Evolutionary conservation across 2,113 vertebrate genomes (phyloP), one percentile per base, ranked within the genome.

Genomic region (Xenotilapia caudafasciata): DNA sequence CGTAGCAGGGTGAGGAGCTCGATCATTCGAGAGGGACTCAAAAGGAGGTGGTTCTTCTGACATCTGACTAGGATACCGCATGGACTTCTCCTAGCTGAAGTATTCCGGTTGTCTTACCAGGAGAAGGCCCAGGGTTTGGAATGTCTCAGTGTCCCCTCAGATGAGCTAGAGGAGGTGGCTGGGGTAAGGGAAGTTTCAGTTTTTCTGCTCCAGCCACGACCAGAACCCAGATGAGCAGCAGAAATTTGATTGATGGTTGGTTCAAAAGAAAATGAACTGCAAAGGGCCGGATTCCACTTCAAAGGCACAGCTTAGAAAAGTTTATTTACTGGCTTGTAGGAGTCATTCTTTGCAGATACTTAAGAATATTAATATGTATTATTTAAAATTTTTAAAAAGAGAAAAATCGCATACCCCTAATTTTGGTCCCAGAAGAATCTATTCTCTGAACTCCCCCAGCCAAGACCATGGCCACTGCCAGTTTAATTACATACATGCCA

Each of bases 401-500:
- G 40, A 75, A 13, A 47, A 14, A 86, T 9, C 0, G 5, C 0
- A 19, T 91, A 99, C 98, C 99, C 96, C 98, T 97, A 87, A 98
- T 95, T 83, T 97, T 97, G 83, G 97, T 98, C 90, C 98, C 98
- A 80, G 97, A 95, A n/a, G 96, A 93, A 90, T 99, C 99, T n/a
- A 94, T 97, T 93, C 98, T 98, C 94, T 98, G 98, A 17, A 99
- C 98, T 3, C 99, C 99, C 33, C 99, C 99, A 73, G 98, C 98
- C 86, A 99, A 94, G 54, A 99, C 98, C 98, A 99, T 96, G 40
- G 97, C 98, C 82, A 99, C 97, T 2, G 98, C 97, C 89, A 99
- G 80, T 94, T 99, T 99, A 70, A 99, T 97, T 60, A 98, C 94
- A 90, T 98, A 99, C 97, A 99, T 96, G 13, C 99, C 98, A 94